phyloP scores from a whole-genome alignment of 2,113 vertebrate species.

The Pluvialis apricaria region DNA sequence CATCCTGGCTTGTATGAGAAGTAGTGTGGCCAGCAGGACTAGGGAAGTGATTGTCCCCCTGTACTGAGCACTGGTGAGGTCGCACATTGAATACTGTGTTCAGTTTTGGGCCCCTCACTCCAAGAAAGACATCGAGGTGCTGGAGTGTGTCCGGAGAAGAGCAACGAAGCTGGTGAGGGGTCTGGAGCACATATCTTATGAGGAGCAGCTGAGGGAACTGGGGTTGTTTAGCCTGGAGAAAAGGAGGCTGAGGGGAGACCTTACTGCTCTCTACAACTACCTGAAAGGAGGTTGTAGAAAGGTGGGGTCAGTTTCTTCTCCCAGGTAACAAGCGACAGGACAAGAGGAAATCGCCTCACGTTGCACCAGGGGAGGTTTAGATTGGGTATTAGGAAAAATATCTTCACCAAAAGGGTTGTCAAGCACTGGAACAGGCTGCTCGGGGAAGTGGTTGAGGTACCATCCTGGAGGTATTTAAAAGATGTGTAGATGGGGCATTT shows the following conservation, averaged over 20 bases:
- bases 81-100: no score
- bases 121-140: not conserved
- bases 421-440: not conserved
- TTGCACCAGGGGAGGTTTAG: not conserved
- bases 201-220: no score
- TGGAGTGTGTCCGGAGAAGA: not conserved
- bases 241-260: not conserved
- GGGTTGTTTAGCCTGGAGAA: not conserved
- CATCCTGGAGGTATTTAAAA: not conserved
- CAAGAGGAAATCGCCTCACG: fast-evolving
- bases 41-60: fast-evolving
- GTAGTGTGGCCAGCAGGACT: fast-evolving
- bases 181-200: not conserved
- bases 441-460: not conserved
- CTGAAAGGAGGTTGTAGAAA: no score
- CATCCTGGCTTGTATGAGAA: not conserved
- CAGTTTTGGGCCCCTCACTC: not conserved
- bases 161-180: no score
- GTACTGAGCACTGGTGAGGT: not conserved
- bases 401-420: not conserved
- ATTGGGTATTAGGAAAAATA: not conserved
- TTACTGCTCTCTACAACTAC: not conserved
- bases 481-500: fast-evolving
- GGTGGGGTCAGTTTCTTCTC: not conserved
- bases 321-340: no score